A percentile compares a stretch with the other conserved stretches of the same genome.
phyloP scores from a whole-genome alignment of 2,888 invertebrate species.

The Taenaris catops region DNA sequence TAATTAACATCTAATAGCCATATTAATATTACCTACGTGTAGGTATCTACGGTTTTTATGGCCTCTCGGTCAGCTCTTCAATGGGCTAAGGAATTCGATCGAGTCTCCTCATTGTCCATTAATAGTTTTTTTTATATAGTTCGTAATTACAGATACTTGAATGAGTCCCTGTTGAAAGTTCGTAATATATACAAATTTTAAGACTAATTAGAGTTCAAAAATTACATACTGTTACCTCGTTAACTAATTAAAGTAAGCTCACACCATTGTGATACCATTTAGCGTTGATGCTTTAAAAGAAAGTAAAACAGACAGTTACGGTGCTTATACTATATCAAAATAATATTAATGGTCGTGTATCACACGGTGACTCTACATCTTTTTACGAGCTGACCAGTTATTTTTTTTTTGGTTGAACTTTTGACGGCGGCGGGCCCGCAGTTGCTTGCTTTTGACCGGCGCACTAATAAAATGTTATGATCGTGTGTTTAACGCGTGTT shows the following conservation, averaged over 20 bases:
- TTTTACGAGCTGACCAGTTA: constrained; percentile 73
- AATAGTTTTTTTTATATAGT: constrained; percentile 33
- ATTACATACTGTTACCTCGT: constrained; percentile 8
- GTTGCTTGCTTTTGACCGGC: constrained; percentile 76
- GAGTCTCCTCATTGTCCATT: constrained; percentile 66
- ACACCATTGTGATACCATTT: neutral
- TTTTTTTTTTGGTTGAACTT: constrained; percentile 72
- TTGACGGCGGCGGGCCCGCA: constrained; percentile 61
- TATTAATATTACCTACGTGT: constrained; percentile 79
- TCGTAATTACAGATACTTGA: constrained; percentile 35
- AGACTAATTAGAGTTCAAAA: constrained; percentile 20
- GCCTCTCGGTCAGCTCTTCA: constrained; percentile 76
- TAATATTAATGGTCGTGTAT: constrained; percentile 16
- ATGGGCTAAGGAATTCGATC: constrained; percentile 78
- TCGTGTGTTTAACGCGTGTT: constrained; percentile 78
- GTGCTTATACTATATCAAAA: constrained; percentile 5
- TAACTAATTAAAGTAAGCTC: constrained; percentile 7
- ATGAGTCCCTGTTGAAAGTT: constrained; percentile 30
- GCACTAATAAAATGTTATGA: constrained; percentile 80
- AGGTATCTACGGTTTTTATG: constrained; percentile 78
- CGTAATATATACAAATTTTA: constrained; percentile 24
- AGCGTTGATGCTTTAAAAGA: neutral
- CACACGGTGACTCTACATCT: constrained; percentile 61
- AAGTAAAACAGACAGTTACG: constrained; percentile 4
- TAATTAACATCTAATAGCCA: too few species aligned